Conservation (phyloP, 1,140 invertebrate species). For the Semibalanus balanoides region DNA sequence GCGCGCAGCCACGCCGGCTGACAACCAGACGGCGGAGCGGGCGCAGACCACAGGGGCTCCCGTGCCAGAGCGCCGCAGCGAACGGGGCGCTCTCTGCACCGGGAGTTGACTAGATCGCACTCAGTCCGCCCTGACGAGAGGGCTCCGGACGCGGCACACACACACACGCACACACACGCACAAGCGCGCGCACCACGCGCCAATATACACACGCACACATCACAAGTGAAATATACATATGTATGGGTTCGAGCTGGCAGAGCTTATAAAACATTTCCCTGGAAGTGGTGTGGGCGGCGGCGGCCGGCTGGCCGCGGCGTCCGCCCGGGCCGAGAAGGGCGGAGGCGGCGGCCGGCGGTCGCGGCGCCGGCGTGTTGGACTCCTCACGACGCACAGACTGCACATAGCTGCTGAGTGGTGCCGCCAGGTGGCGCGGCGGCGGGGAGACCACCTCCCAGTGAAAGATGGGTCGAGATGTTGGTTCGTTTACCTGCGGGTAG, state of each 20-base stretch:
- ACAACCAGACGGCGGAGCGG: not conserved
- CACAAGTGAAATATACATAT: slow-evolving; percentile 1
- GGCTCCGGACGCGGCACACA: not conserved
- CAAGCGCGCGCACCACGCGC: not conserved
- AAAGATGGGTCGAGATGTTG: slow-evolving; percentile 1
- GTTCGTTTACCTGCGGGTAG: not conserved
- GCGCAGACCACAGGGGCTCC: not conserved
- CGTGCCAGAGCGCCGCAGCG: not conserved
- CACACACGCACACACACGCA: not conserved
- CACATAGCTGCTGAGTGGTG: not conserved
- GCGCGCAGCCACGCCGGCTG: too few species aligned
- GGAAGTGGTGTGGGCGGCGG: not conserved
- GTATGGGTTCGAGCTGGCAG: not conserved
- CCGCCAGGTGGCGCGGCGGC: not conserved
- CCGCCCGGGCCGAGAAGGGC: not conserved
- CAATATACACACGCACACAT: not conserved
- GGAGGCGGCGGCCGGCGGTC: too few species aligned
- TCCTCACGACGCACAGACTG: not conserved
- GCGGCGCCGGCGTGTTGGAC: too few species aligned
- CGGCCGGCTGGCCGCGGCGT: too few species aligned
- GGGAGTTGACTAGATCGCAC: not conserved
- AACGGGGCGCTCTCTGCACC: not conserved
- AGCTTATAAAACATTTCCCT: not conserved
- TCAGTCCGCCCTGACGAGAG: not conserved
- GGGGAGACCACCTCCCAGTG: not conserved